Base-by-base conservation (phyloP, 2,797 vertebrate species). In the Sparus aurata region DNA sequence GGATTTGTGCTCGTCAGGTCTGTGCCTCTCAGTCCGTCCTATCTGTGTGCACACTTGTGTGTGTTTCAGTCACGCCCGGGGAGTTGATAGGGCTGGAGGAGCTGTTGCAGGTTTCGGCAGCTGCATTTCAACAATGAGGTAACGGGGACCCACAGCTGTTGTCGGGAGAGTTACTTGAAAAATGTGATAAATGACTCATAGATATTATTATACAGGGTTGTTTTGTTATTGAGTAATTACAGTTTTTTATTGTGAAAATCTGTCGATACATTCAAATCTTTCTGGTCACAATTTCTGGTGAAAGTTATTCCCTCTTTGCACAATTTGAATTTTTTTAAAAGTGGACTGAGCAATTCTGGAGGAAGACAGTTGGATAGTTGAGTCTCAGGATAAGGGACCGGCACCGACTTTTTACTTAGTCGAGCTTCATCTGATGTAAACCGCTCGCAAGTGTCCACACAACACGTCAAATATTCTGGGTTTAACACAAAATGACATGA, bases 101-200 rank as follows among this genome's bases (percentile, higher is more conserved):
- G 43, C 49, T 30, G 18, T 43, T 59, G 25, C 63, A 63, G 63
- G 13, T 63, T 61, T 53, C 53, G 62, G 7, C 59, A 54, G 46
- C 43, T 69, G 58, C 30, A 45, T 75, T 74, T 68, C 12, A 45
- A 71, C n/a, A 12, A 62, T n/a, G 20, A 66, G 53, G 12, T 43
- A 61, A 41, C 52, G 55, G 16, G 38, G 59, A 57, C 57, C 53
- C 15, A 60, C n/a, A 43, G 25, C 15, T 45, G 15, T 13, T 65
- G 34, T 46, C 15, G 0, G 12, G 17, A 5, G 45, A 34, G 38
- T 20, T 15, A 49, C 41, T n/a, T 16, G 0, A 7, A 53, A 22
- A 30, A 30, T 16, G 5, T n/a, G 23, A 8, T 53, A 9, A 27
- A 27, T 61, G 23, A 52, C 15, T 53, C 4, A 22, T 61, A 30